Evolutionary conservation across 2,888 invertebrate species (phyloP).

Genomic region (Nebria brevicollis): DNA sequence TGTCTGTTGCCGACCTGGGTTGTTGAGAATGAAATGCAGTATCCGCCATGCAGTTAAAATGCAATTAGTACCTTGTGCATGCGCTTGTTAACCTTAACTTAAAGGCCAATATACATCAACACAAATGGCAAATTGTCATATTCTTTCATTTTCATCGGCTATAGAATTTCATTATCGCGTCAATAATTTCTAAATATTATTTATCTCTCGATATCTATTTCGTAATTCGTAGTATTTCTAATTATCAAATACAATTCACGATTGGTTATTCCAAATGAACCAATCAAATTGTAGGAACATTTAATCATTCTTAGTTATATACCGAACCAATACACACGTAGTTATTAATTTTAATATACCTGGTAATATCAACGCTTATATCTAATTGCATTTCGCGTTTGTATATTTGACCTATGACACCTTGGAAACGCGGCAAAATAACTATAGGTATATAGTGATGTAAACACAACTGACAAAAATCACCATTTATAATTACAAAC

Average conservation of each 20-base stretch:
- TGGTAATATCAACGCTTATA: background rate
- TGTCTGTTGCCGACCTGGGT: background rate
- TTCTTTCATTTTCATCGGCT: background rate
- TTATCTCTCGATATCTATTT: no score
- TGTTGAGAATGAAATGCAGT: background rate
- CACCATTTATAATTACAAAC: background rate
- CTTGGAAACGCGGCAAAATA: background rate
- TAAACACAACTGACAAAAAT: background rate
- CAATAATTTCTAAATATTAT: no score
- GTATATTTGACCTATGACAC: slow-evolving; percentile 1
- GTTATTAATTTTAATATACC: background rate
- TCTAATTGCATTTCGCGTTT: background rate
- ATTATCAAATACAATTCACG: no score
- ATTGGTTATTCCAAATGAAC: no score
- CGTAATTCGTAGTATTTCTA: no score
- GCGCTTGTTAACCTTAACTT: slow-evolving; percentile 1
- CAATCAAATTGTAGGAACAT: no score
- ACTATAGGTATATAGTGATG: background rate
- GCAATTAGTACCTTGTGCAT: background rate
- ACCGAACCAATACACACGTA: background rate
- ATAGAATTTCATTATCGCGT: background rate
- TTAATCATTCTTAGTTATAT: no score
- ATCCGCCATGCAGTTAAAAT: background rate
- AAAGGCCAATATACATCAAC: background rate
- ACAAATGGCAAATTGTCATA: background rate